These are phyloP conservation scores for Calypte anna DNA, from an alignment of 2,113 vertebrate species.

Conservation along the genomic window DNA sequence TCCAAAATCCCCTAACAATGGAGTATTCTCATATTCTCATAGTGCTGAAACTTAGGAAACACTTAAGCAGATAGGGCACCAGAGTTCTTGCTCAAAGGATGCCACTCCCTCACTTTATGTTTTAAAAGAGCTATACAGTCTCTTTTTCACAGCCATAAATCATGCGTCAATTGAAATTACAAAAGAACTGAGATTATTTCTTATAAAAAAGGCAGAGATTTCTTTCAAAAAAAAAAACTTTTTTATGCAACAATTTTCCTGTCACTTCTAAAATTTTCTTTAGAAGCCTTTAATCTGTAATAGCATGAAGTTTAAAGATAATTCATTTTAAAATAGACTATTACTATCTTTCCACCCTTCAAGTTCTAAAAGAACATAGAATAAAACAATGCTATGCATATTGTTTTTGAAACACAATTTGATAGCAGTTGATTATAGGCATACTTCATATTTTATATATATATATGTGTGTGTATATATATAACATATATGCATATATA, in stretches of 20 bases:
- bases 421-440: not conserved
- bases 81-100: slow-evolving; percentile 53
- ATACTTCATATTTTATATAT: not conserved
- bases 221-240: not conserved
- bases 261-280: not conserved
- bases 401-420: not conserved
- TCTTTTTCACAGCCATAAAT: slow-evolving; percentile 54
- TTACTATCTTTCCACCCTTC: not conserved
- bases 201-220: not conserved
- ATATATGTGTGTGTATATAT: too few relatives aligned
- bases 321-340: not conserved
- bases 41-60: slow-evolving; percentile 64
- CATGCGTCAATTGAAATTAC: slow-evolving; percentile 4
- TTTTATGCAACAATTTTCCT: not conserved
- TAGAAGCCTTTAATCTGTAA: not conserved
- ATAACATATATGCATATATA: too few relatives aligned
- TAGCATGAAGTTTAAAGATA: not conserved
- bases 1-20: slow-evolving; percentile 73
- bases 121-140: slow-evolving; percentile 37
- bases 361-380: not conserved
- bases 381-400: not conserved
- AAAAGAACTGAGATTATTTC: not conserved
- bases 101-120: slow-evolving; percentile 53
- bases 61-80: slow-evolving; percentile 55
- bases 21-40: slow-evolving; percentile 66